A percentile compares a stretch with the other conserved stretches of the same genome.
These are phyloP conservation scores for Sanderia malayensis DNA, from an alignment of 30 jellyfish, hydroid and myxozoan species.

Conservation along the genomic window DNA sequence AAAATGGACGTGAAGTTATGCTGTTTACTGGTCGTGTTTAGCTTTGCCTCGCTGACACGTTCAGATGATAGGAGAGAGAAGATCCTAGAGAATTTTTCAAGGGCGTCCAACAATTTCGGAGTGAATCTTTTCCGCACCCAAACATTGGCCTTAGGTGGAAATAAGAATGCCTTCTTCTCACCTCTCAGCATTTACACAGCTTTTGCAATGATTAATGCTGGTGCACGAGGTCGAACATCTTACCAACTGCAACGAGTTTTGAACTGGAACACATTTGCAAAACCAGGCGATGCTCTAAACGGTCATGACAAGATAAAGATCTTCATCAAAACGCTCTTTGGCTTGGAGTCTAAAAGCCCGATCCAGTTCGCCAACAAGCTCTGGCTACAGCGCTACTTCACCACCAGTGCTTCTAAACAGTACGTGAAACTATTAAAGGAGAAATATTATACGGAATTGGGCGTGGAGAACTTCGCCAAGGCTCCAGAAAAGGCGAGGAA, in stretches of 20 bases:
- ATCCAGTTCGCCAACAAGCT: slow-evolving; percentile 45
- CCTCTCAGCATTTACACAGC: slow-evolving; percentile 60
- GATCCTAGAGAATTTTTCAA: slow-evolving; percentile 22
- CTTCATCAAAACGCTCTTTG: slow-evolving; percentile 20
- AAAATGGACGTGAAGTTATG: not conserved
- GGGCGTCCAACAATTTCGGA: slow-evolving; percentile 55
- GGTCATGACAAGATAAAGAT: slow-evolving; percentile 18
- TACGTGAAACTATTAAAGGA: slow-evolving; percentile 15
- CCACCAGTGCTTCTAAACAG: slow-evolving; percentile 12
- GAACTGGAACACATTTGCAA: slow-evolving; percentile 37
- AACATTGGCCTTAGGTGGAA: slow-evolving; percentile 33
- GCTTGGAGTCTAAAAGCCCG: slow-evolving; percentile 8
- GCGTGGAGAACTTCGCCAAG: slow-evolving; percentile 30
- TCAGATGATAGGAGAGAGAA: slow-evolving; percentile 5
- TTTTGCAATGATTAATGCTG: slow-evolving; percentile 57
- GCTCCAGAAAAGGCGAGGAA: slow-evolving; percentile 33
- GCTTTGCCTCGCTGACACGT: not conserved
- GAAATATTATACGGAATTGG: slow-evolving; percentile 30
- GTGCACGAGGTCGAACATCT: slow-evolving; percentile 53
- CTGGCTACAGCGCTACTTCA: slow-evolving; percentile 55
- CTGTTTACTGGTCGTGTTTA: not conserved
- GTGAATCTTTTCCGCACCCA: slow-evolving; percentile 41
- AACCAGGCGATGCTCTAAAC: slow-evolving; percentile 27
- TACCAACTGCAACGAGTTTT: slow-evolving; percentile 38
- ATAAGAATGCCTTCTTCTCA: slow-evolving; percentile 40